phyloP scores from a whole-genome alignment of 1,140 invertebrate species.

The Brachionus angularis region DNA sequence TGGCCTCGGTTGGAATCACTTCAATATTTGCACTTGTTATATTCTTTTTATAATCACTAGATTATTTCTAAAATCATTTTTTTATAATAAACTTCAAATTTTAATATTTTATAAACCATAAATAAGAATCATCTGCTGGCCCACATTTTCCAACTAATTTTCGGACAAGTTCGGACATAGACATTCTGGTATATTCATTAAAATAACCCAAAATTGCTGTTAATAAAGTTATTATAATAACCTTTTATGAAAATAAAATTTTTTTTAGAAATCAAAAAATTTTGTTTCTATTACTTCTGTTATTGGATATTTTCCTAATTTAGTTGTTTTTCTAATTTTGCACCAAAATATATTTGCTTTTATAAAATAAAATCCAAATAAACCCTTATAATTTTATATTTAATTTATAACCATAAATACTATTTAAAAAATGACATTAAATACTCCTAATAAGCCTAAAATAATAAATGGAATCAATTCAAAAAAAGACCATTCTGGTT shows the following conservation, averaged over 20 bases:
- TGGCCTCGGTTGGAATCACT: conserved; percentile 76
- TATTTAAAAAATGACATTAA: neutral
- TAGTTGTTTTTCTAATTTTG: conserved; percentile 84
- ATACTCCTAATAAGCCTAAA: conserved; percentile 80
- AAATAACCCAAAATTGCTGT: conserved; percentile 91
- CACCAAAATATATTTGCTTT: conserved; percentile 94
- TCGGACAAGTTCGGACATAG: conserved; percentile 90
- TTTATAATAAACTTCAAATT: neutral
- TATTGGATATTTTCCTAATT: conserved; percentile 93
- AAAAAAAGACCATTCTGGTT: conserved; percentile 96
- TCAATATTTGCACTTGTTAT: conserved; percentile 53
- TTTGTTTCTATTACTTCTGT: conserved; percentile 65
- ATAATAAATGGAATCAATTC: conserved; percentile 93
- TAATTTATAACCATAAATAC: neutral
- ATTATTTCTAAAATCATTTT: neutral
- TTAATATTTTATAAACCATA: conserved; percentile 63
- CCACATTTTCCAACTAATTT: conserved; percentile 93
- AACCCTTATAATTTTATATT: conserved; percentile 60
- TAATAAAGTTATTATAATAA: conserved; percentile 80
- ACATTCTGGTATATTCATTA: conserved; percentile 91
- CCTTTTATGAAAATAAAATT: neutral
- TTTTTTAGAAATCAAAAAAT: neutral
- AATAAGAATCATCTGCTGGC: conserved; percentile 76
- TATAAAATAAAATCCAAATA: conserved; percentile 94
- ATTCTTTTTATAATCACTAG: conserved; percentile 59